Evolutionary conservation across 2,888 invertebrate species (phyloP).

Genomic region (Rhamnusium bicolor): DNA sequence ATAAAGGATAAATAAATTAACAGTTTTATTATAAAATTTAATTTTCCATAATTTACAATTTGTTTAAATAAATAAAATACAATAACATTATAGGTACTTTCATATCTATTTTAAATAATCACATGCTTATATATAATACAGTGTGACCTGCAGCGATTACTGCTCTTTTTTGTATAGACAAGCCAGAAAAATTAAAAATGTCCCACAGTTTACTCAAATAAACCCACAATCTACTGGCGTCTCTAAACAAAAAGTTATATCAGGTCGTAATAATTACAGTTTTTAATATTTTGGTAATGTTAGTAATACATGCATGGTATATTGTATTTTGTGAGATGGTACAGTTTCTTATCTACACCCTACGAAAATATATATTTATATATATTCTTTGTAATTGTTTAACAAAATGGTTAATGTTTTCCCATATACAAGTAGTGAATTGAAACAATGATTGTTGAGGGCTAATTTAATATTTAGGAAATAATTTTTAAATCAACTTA

Average conservation of each 20-base stretch:
- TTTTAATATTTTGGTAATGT: slow-evolving; percentile 19
- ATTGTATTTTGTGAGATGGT: slow-evolving; percentile 21
- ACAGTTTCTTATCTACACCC: slow-evolving; percentile 24
- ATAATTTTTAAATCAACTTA: background rate
- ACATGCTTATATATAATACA: slow-evolving; percentile 47
- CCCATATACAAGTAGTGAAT: slow-evolving; percentile 17
- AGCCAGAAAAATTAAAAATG: background rate
- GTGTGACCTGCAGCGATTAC: slow-evolving; percentile 7
- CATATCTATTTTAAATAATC: slow-evolving; percentile 43
- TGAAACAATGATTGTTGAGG: background rate
- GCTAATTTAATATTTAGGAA: background rate
- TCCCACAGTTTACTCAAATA: too few species aligned
- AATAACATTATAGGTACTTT: slow-evolving; percentile 36
- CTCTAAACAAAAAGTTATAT: slow-evolving; percentile 10
- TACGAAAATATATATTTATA: slow-evolving; percentile 22
- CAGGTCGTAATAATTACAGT: slow-evolving; percentile 4
- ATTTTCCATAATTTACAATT: slow-evolving; percentile 37
- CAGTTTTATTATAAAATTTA: slow-evolving; percentile 39
- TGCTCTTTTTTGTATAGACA: background rate
- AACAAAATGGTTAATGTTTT: background rate
- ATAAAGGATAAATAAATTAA: slow-evolving; percentile 35
- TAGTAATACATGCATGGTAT: slow-evolving; percentile 1
- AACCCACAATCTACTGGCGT: background rate
- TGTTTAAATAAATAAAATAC: slow-evolving; percentile 39
- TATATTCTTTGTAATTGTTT: background rate